These are phyloP conservation scores for Drosophila engyochracea DNA, from an alignment of 2,888 invertebrate genomes.

Conservation along the genomic window DNA sequence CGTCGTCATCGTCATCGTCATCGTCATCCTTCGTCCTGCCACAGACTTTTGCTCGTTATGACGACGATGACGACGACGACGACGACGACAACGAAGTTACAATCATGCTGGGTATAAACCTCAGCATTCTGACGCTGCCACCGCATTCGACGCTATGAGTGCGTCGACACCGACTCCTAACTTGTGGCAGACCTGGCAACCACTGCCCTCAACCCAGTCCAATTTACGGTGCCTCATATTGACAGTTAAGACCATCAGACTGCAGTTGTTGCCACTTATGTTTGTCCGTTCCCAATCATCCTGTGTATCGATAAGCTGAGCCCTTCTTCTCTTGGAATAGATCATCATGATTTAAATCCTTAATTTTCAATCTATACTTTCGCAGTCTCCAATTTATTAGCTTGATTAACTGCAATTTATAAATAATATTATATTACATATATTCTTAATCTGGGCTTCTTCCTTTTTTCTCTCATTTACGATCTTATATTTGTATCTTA, in stretches of 20 bases:
- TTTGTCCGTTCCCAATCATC: not conserved
- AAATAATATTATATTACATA: not conserved
- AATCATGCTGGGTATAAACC: constrained; percentile 39
- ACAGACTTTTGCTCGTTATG: constrained; percentile 66
- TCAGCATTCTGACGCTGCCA: constrained; percentile 16
- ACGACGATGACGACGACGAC: constrained; percentile 36
- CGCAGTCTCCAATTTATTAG: not conserved
- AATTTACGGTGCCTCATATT: not conserved
- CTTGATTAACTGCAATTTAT: not conserved
- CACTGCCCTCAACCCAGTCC: not conserved
- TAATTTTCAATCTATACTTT: not conserved
- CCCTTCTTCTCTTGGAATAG: not conserved
- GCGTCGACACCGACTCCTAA: constrained; percentile 74
- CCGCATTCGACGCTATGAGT: constrained; percentile 61
- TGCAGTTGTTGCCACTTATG: not conserved
- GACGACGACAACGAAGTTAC: constrained; percentile 56
- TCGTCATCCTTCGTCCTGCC: constrained; percentile 57
- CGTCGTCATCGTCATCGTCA: constrained; percentile 53
- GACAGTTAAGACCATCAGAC: not conserved
- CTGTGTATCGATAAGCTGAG: not conserved
- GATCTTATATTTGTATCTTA: not conserved
- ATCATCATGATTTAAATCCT: not conserved
- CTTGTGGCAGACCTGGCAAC: constrained; percentile 15
- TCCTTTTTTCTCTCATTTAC: not conserved
- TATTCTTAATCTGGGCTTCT: not conserved